phyloP scores from a whole-genome alignment of 2,888 invertebrate species.

The Plagiodera versicolora region DNA sequence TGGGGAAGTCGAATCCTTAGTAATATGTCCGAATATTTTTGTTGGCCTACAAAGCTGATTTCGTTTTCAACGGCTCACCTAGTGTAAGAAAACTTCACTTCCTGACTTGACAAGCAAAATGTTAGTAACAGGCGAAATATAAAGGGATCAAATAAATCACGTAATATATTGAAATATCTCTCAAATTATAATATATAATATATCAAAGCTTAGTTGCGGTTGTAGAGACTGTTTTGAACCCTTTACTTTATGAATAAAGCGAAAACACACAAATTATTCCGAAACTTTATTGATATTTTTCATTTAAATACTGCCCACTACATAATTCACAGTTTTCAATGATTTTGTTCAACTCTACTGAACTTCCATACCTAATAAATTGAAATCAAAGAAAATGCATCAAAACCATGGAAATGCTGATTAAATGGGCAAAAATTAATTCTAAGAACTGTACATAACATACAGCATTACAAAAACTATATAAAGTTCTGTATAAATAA shows the following conservation, averaged over 20 bases:
- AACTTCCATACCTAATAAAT: not conserved
- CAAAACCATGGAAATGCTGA: slow-evolving; percentile 1
- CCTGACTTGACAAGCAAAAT: not conserved
- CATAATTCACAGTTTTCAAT: slow-evolving; percentile 46
- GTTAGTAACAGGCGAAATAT: not conserved
- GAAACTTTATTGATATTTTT: slow-evolving; percentile 31
- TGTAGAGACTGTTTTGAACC: not conserved
- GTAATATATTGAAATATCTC: too few species aligned
- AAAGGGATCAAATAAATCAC: not conserved
- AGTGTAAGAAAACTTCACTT: not conserved
- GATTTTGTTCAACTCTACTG: slow-evolving; percentile 18
- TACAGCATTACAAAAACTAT: slow-evolving; percentile 25
- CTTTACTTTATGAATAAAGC: not conserved
- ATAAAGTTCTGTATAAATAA: slow-evolving; percentile 34
- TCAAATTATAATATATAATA: too few species aligned
- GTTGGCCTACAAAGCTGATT: too few species aligned
- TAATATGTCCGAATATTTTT: too few species aligned
- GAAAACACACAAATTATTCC: slow-evolving; percentile 16
- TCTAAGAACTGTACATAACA: slow-evolving; percentile 22
- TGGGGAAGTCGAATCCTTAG: too few species aligned
- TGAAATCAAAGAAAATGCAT: not conserved
- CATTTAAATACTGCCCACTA: slow-evolving; percentile 48
- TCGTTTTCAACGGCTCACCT: too few species aligned
- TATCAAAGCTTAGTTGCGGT: too few species aligned
- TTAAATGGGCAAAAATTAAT: slow-evolving; percentile 19